Evolutionary conservation across 2,797 vertebrate genomes (phyloP).

Genomic region (Gymnothorax javanicus): DNA sequence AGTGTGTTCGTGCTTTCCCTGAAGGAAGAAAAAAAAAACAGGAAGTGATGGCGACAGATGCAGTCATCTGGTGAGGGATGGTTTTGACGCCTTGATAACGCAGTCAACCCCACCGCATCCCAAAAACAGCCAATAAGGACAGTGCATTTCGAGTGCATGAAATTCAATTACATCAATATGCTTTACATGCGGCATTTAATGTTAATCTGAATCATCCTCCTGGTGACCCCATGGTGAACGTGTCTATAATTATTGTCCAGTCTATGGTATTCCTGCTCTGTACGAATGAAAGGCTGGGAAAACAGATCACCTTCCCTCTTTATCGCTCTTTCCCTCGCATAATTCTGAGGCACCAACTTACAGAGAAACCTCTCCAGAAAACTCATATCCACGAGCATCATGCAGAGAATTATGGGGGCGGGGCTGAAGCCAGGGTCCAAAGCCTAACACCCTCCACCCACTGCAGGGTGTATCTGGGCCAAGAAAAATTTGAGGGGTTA

Average conservation of each 20-base stretch:
- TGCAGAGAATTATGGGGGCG: neutral
- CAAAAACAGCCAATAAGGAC: neutral
- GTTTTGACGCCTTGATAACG: too few relatives aligned
- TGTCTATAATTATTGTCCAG: constrained; percentile 6
- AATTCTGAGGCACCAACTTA: neutral
- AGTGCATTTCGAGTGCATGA: neutral
- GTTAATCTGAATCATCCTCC: neutral
- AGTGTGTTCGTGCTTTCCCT: neutral
- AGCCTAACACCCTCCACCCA: neutral
- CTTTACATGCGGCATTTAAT: constrained; percentile 15
- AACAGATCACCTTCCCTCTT: neutral
- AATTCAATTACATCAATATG: constrained; percentile 22
- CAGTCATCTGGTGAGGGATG: neutral
- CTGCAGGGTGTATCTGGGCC: too few relatives aligned
- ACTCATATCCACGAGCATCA: neutral
- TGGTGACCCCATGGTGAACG: neutral
- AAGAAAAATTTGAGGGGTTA: too few relatives aligned
- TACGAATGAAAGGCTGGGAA: neutral
- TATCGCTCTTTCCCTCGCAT: neutral
- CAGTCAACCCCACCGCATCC: neutral
- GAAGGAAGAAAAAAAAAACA: neutral
- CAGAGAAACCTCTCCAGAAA: neutral
- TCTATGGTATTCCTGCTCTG: neutral
- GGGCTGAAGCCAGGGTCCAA: neutral
- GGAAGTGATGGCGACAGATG: neutral